These are phyloP conservation scores for Peromyscus melanophrys DNA, from an alignment of 2,797 vertebrate species.

Conservation along the genomic window DNA sequence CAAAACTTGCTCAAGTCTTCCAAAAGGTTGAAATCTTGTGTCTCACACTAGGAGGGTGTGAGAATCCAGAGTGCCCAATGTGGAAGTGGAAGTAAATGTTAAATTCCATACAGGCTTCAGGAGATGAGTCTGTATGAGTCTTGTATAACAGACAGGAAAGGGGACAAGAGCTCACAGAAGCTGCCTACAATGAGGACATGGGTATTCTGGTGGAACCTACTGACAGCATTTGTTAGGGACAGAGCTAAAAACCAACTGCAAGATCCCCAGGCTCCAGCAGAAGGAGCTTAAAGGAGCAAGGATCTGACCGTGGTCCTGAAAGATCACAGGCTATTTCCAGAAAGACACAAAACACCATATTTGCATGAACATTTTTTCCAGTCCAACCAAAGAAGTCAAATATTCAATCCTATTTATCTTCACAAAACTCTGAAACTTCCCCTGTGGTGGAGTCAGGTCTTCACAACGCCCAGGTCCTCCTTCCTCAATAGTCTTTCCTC, in stretches of 20 bases:
- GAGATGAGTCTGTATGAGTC: slow-evolving; percentile 1
- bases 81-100: background rate
- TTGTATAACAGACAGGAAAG: background rate
- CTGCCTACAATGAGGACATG: background rate
- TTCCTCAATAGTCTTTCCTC: slow-evolving; percentile 4
- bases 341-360: background rate
- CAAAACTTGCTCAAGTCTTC: slow-evolving; percentile 65
- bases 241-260: background rate
- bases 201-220: background rate
- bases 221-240: background rate
- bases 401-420: background rate
- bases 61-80: background rate
- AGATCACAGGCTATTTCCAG: background rate
- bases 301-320: slow-evolving; percentile 89
- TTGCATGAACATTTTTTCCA: background rate
- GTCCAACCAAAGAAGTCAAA: background rate
- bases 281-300: background rate
- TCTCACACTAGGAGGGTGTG: background rate
- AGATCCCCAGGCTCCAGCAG: background rate
- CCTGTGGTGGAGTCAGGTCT: background rate
- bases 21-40: background rate
- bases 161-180: background rate
- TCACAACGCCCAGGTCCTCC: background rate
- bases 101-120: background rate
- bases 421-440: slow-evolving; percentile 52